Evolutionary conservation across 2,797 vertebrate genomes (phyloP).

Genomic region (Tokudaia muenninki): DNA sequence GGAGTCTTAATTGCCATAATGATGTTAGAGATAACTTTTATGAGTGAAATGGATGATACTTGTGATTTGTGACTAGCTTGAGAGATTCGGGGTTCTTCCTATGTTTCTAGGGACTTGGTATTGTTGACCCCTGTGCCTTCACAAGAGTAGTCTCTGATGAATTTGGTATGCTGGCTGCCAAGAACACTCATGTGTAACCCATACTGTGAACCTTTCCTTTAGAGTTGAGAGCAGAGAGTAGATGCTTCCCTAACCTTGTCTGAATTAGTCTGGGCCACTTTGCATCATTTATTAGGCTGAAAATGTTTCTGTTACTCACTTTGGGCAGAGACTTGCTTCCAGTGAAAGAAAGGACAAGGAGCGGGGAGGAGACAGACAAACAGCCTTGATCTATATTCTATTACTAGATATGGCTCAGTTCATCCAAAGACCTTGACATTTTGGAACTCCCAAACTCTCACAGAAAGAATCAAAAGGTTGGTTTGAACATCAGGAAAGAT

Average conservation of each 20-base stretch:
- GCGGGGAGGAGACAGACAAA: not conserved
- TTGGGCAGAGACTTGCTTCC: conserved; percentile 5
- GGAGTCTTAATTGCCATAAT: not conserved
- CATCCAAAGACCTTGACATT: not conserved
- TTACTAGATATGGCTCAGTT: not conserved
- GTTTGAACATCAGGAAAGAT: not conserved
- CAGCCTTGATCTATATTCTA: not conserved
- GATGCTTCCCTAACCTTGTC: not conserved
- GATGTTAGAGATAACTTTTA: not conserved
- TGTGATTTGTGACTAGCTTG: not conserved
- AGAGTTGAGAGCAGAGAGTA: not conserved
- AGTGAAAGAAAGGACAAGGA: not conserved
- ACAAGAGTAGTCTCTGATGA: not conserved
- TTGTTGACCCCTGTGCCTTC: not conserved
- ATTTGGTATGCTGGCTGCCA: accelerated
- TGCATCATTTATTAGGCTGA: not conserved
- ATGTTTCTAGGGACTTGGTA: not conserved
- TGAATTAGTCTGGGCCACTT: not conserved
- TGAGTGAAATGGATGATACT: not conserved
- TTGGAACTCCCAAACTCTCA: not conserved
- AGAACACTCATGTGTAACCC: accelerated
- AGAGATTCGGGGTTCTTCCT: not conserved
- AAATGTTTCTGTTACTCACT: not conserved
- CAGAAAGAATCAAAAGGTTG: not conserved
- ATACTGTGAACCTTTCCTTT: not conserved